Percentiles rank a stretch among this genome's conserved stretches.
phyloP scores from a whole-genome alignment of 1,140 invertebrate genomes.

The Drosophila burlai region DNA sequence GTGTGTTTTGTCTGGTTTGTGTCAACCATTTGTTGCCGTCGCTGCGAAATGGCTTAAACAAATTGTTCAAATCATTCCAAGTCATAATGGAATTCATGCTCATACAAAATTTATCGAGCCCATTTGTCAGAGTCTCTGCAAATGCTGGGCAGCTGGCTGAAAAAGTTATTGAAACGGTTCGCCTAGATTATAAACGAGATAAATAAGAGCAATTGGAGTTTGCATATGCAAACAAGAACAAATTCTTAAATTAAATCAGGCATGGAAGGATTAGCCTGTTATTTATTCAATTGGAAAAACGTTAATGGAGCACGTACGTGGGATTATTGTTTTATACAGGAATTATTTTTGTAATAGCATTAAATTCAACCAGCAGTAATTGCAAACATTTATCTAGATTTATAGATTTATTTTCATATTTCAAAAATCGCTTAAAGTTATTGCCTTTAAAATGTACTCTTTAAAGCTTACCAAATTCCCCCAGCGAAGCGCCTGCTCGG shows the following conservation, averaged over 20 bases:
- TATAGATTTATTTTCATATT: not conserved
- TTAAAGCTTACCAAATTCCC: not conserved
- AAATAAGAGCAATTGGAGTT: slow-evolving; percentile 9
- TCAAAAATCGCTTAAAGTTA: not conserved
- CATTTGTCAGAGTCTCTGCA: slow-evolving; percentile 48
- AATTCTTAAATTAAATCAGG: not conserved
- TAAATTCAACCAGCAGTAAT: not conserved
- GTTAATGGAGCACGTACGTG: not conserved
- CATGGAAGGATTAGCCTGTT: not conserved
- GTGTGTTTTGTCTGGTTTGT: not conserved
- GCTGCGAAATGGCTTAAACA: slow-evolving; percentile 41
- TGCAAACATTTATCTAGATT: not conserved
- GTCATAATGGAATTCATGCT: slow-evolving; percentile 49
- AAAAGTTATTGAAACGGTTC: slow-evolving; percentile 2
- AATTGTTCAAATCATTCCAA: slow-evolving; percentile 44
- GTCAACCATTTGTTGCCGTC: slow-evolving; percentile 30
- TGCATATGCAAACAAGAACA: slow-evolving; percentile 3
- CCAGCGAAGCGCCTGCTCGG: not conserved
- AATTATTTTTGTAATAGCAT: not conserved
- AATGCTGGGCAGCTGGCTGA: slow-evolving; percentile 8
- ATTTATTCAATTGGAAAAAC: not conserved
- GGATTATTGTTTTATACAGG: not conserved
- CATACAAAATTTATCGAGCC: slow-evolving; percentile 50
- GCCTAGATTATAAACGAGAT: slow-evolving; percentile 9
- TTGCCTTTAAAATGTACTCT: not conserved